Base-by-base conservation (phyloP, 2,113 vertebrate species). In the Gallinago paraguaiae region DNA sequence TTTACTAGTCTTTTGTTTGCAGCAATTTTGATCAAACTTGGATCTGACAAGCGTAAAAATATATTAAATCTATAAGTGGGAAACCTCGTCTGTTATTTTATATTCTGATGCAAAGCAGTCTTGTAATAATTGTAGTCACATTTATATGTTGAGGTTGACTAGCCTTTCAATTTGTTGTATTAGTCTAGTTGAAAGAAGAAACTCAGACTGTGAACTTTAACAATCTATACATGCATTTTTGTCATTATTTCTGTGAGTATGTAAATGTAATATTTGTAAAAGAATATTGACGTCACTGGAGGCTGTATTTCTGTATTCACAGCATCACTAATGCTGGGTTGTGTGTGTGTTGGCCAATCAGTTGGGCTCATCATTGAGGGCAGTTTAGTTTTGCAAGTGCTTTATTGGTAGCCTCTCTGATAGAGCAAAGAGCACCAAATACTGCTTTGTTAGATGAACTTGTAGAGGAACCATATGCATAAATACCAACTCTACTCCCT, bases 21-120 rank as follows among this genome's bases (percentile, higher is more conserved):
- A 96, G 83, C 48, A 92, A 51, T 95, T 96, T 97, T 95, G 82
- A 97, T 97, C 91, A 93, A 95, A 94, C 88, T 78, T 86, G 91
- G 45, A 95, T 95, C 86, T 91, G 93, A 97, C 74, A 97, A 92
- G 88, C 10, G 0, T 96, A 93, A 96, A 97, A 97, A 81, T 86
- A 97, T 96, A 97, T 96, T 90, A 88, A 91, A 85, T 86, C 63
- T 92, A 0, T 86, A 83, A 84, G 30, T 81, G 33, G 48, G 59
- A 97, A 97, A 90, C 45, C 33, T 75, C 96, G 69, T 88, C 92
- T 69, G 10, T 77, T 92, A 76, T 93, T 96, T 93, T 72, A 37
- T 87, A 75, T 84, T 86, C 46, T 45, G n/a, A 64, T 81, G 54
- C 4, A 13, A 96, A 86, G 18, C 43, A 63, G 61, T 91, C 31